Percentiles rank a stretch among this genome's conserved stretches.
phyloP scores from a whole-genome alignment of 2,797 vertebrate genomes.

The Melanotaenia pygmaea region DNA sequence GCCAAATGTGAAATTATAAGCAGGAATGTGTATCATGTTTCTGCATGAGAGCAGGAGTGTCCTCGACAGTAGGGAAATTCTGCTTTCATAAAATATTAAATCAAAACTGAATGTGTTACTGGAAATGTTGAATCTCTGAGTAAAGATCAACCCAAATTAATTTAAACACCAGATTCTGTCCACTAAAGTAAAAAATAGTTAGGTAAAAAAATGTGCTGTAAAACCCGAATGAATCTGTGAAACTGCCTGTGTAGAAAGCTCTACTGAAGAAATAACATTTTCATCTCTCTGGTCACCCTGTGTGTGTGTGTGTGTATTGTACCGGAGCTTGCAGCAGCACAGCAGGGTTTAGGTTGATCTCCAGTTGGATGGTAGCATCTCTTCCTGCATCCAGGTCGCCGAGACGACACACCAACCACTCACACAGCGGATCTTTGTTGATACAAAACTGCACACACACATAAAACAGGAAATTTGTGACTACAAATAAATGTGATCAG shows the following conservation, averaged over 20 bases:
- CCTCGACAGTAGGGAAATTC: no score
- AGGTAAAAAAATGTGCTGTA: neutral
- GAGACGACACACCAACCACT: slow-evolving; percentile 87
- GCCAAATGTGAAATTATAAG: no score
- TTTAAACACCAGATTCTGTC: no score
- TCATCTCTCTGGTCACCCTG: neutral
- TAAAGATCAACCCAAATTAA: no score
- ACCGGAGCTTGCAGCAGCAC: slow-evolving; percentile 86
- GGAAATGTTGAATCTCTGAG: no score
- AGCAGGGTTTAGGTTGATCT: slow-evolving; percentile 87
- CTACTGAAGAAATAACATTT: neutral
- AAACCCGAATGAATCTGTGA: neutral
- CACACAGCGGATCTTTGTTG: slow-evolving; percentile 84
- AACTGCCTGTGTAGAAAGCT: neutral
- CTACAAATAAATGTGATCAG: neutral
- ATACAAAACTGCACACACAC: slow-evolving; percentile 86
- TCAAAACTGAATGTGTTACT: no score
- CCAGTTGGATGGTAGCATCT: slow-evolving; percentile 86
- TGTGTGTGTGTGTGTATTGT: slow-evolving; percentile 22
- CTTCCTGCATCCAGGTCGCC: slow-evolving; percentile 90
- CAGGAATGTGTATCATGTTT: no score
- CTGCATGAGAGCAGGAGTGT: no score
- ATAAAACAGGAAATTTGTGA: neutral
- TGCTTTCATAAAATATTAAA: no score
- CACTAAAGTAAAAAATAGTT: no score